Percentiles rank a stretch among this genome's conserved stretches.
Conservation (phyloP, 2,113 vertebrate genomes). For the Cochlearius cochlearius region DNA sequence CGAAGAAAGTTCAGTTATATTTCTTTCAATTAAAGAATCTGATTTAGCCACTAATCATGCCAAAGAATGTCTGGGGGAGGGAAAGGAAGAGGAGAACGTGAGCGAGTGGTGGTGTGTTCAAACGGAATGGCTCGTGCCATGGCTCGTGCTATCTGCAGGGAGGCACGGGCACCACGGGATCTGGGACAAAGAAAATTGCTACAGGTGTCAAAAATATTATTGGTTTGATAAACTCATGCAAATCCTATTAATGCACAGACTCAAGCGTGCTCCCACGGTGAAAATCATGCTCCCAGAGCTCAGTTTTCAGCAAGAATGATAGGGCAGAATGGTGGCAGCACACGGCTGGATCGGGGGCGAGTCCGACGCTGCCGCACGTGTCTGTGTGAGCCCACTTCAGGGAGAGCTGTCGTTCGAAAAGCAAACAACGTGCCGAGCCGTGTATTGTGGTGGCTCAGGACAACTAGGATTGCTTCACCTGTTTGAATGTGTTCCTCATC, state of each 20-base stretch:
- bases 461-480: not conserved
- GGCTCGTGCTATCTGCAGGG: not conserved
- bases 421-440: not conserved
- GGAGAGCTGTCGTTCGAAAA: not conserved
- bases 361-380: not conserved
- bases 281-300: not conserved
- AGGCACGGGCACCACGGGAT: rapidly evolving
- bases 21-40: slow-evolving; percentile 50
- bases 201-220: not conserved
- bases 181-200: not conserved
- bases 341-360: rapidly evolving
- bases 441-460: not conserved
- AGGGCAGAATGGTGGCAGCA: not conserved
- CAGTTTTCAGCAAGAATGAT: not conserved
- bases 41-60: slow-evolving; percentile 50
- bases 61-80: slow-evolving; percentile 63
- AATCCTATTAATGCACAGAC: not conserved
- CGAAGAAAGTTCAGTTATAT: slow-evolving; percentile 48
- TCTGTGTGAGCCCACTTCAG: not conserved
- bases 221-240: not conserved
- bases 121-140: rapidly evolving
- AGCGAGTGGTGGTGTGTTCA: not conserved
- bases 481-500: not conserved
- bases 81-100: not conserved
- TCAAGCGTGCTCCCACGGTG: rapidly evolving